A percentile compares a stretch with the other conserved stretches of the same genome.
Conservation (phyloP, 2,113 vertebrate genomes). For the Corythaixoides concolor region DNA sequence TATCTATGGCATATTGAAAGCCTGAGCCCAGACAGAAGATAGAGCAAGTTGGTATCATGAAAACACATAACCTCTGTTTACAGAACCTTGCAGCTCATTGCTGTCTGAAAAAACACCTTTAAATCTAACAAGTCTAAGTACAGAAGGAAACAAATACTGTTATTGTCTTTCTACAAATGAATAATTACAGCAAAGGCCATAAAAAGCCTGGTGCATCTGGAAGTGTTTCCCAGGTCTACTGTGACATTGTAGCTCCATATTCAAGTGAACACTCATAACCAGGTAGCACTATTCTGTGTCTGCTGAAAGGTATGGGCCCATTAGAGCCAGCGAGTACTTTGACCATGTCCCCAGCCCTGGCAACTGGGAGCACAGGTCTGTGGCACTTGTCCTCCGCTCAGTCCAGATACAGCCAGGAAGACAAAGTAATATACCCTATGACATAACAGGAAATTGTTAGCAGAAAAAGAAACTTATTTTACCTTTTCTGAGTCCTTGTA, state of each 20-base stretch:
- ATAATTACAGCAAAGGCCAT: background rate
- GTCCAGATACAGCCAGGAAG: background rate
- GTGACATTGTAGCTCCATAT: background rate
- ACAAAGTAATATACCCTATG: background rate
- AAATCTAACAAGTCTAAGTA: background rate
- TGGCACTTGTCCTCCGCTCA: background rate
- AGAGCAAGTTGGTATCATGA: background rate
- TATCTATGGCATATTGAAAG: background rate
- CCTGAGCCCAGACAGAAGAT: background rate
- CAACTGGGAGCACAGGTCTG: accelerated
- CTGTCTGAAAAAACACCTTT: background rate
- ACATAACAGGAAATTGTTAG: background rate
- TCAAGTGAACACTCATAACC: background rate
- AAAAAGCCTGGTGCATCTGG: background rate
- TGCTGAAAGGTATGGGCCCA: background rate
- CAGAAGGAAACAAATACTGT: background rate
- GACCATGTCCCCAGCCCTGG: background rate
- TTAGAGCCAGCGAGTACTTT: background rate
- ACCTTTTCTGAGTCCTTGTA: background rate
- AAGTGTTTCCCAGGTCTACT: background rate
- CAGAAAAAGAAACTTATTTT: background rate
- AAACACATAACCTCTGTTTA: background rate
- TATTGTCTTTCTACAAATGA: background rate
- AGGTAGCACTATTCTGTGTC: background rate
- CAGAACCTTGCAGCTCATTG: background rate